Evolutionary conservation across 2,888 invertebrate species (phyloP), one percentile per base, ranked within the genome.

Genomic region (Dynastes tityus): DNA sequence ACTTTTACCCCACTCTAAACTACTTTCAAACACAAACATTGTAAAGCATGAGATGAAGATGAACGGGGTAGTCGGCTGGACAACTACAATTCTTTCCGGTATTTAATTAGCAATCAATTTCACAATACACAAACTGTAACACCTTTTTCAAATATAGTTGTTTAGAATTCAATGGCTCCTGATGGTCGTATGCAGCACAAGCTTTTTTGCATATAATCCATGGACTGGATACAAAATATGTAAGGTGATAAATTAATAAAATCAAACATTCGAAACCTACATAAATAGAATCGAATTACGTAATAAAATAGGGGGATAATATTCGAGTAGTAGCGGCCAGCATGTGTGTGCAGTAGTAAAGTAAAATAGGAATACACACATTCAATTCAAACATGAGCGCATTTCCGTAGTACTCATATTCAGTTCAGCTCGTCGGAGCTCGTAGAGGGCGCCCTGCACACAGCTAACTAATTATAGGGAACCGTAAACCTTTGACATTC

Each of bases 401-500:
- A 51, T 45, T 45, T 45, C 45, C 45, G 45, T 45, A 45, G 55
- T 55, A 16, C 55, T 55, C 55, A 55, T 55, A 53, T 68, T 68
- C 68, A 68, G 68, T 74, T 68, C 76, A 32, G 32, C 5, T 5
- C 32, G 32, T 32, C 76, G 79, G 76, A 80, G 81, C 82, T 27
- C 29, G 84, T 84, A 83, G 73, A 63, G 73, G 73, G 84, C 84
- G 84, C 85, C 85, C 40, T 22, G 11, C 51, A 27, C 84, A 85
- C 85, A 86, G 86, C 86, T 85, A 82, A 85, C 87, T 89, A 89
- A 89, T 89, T 89, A 89, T 88, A 89, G 88, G 86, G 88, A 89
- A 89, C 88, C 84, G 86, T 87, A 89, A 89, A 89, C 89, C 89
- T 89, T 89, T 89, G 89, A 89, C 89, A 89, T 89, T 86, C 87